phyloP scores from a whole-genome alignment of 2,888 invertebrate genomes.

The Ichneumoninae sp. region DNA sequence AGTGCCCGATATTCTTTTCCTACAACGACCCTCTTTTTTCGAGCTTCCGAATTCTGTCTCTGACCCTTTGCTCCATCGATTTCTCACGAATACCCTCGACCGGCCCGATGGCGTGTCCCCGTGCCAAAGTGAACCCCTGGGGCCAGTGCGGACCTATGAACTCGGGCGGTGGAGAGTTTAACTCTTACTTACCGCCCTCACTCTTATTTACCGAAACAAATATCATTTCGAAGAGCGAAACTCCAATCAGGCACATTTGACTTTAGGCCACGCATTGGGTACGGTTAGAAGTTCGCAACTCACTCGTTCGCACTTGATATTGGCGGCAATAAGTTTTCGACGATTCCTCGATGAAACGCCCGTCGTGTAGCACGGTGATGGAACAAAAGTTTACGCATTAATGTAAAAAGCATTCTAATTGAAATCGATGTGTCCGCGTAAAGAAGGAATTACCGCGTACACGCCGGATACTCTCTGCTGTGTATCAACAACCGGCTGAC shows the following conservation, averaged over 20 bases:
- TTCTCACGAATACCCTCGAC: slow-evolving; percentile 21
- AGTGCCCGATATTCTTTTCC: background rate
- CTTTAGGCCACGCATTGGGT: background rate
- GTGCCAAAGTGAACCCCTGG: slow-evolving; percentile 17
- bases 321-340: background rate
- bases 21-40: background rate
- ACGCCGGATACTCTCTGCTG: background rate
- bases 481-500: background rate
- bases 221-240: background rate
- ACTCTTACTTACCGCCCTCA: background rate
- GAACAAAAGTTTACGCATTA: background rate
- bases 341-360: background rate
- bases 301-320: background rate
- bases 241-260: background rate
- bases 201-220: background rate
- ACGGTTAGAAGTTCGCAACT: background rate
- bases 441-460: background rate
- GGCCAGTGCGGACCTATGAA: slow-evolving; percentile 5
- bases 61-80: slow-evolving; percentile 8
- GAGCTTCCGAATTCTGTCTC: background rate
- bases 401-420: slow-evolving; percentile 7
- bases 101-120: background rate
- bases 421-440: background rate
- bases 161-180: background rate
- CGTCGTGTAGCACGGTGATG: background rate